Evolutionary conservation across 2,797 vertebrate species (phyloP).

Genomic region (Rhinatrema bivittatum): DNA sequence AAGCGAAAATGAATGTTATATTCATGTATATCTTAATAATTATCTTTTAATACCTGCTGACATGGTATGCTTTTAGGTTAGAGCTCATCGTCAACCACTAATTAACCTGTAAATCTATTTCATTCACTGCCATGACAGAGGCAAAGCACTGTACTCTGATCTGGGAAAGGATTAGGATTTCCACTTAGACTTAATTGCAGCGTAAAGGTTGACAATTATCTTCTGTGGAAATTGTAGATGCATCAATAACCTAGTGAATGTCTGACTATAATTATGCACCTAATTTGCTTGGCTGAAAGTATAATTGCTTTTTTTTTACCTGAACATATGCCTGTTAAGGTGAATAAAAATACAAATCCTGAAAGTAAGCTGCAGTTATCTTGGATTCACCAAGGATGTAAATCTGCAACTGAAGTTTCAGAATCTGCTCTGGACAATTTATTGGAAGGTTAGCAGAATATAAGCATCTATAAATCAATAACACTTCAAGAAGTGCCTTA

Average conservation of each 20-base stretch:
- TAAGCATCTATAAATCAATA: no score
- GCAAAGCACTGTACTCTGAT: slow-evolving; percentile 54
- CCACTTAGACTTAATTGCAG: slow-evolving; percentile 62
- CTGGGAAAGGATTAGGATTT: slow-evolving; percentile 52
- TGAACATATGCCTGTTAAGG: no score
- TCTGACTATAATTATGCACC: slow-evolving; percentile 53
- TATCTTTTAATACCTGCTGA: slow-evolving; percentile 45
- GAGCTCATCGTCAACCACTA: slow-evolving; percentile 42
- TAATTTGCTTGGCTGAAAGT: slow-evolving; percentile 51
- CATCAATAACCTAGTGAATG: slow-evolving; percentile 46
- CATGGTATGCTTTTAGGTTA: slow-evolving; percentile 16
- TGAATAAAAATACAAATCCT: no score
- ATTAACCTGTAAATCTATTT: slow-evolving; percentile 57
- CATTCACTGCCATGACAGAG: slow-evolving; percentile 36
- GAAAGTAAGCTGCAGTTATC: slow-evolving; percentile 14
- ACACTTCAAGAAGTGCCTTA: no score
- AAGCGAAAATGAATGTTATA: no score
- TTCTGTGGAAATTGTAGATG: slow-evolving; percentile 40
- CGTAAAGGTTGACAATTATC: slow-evolving; percentile 60
- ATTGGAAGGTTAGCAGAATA: no score
- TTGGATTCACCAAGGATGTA: slow-evolving; percentile 7
- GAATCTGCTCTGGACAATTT: no score
- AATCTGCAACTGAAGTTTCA: no score
- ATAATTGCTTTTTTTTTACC: slow-evolving; percentile 47
- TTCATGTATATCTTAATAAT: no score